Evolutionary conservation across 2,888 invertebrate species (phyloP), one percentile per base, ranked within the genome.

Genomic region (Limnephilus rhombicus): DNA sequence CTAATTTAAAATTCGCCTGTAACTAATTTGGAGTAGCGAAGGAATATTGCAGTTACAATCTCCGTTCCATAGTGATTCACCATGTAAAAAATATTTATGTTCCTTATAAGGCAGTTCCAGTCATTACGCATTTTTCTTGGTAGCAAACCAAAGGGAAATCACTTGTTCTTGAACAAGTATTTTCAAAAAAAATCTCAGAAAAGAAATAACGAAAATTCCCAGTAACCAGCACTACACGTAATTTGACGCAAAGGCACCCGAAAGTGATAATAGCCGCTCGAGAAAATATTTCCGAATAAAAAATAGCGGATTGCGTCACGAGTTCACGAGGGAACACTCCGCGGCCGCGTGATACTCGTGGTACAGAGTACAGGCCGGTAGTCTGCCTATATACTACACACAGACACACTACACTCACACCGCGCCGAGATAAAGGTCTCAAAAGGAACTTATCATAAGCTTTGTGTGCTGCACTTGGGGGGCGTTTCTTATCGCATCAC

Each of bases 401-500:
- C 24, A 24, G 3, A 68, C 24, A 68, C 9, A 9, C 24, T 18
- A 18, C 24, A 68, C 68, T n/a, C 68, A 24, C 24, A 18, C 18
- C 68, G 68, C 24, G 9, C 68, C 68, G 68, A 68, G 68, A 68
- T 68, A 68, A 68, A 68, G 68, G 68, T 68, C 34, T 82, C 82
- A 82, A 82, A 82, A 82, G 34, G 24, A 68, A 68, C 68, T 68
- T n/a, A 68, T 68, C 68, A 68, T 68, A 68, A n/a, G 68, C 68
- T 68, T 41, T 85, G 31, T 85, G 83, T 41, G 18, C 41, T 85
- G 37, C 41, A 34, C 85, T 45, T 45, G 45, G 45, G 45, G 88
- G 88, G 88, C 88, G 88, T 89, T 80, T 11, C 80, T 89, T 80
- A 80, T 80, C 88, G 86, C 86, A 89, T 89, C 88, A 89, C 88